Conservation (phyloP, 2,888 invertebrate genomes). For the Syritta pipiens region DNA sequence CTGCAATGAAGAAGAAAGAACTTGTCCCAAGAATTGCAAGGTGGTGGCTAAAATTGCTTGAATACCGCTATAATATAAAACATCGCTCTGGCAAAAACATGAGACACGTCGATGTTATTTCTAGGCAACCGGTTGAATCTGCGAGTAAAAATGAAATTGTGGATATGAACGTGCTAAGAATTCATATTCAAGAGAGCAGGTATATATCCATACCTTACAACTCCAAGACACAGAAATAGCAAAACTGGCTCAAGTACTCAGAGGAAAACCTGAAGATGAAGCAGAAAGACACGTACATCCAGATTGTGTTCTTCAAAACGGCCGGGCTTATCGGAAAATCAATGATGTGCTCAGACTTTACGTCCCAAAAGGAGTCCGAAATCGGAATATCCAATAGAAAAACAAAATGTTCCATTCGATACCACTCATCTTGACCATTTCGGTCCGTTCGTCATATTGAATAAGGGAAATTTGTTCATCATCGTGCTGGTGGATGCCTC, state of each 20-base stretch:
- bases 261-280: not conserved
- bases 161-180: not conserved
- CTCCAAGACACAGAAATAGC: not conserved
- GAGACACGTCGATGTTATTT: constrained; percentile 14
- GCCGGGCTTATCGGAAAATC: not conserved
- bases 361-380: constrained; percentile 18
- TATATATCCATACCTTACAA: not conserved
- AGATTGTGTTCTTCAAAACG: not conserved
- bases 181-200: not conserved
- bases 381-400: constrained; percentile 14
- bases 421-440: constrained; percentile 25
- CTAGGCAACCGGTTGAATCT: not conserved
- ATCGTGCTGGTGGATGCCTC: constrained; percentile 8
- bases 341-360: constrained; percentile 10
- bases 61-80: constrained; percentile 49
- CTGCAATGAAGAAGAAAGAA: not conserved
- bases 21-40: constrained; percentile 47
- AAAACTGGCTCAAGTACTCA: not conserved
- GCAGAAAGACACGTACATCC: not conserved
- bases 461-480: constrained; percentile 12
- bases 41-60: constrained; percentile 56
- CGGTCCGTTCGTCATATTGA: constrained; percentile 28
- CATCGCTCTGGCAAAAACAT: constrained; percentile 44
- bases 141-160: not conserved
- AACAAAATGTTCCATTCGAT: constrained; percentile 19